Conservation (phyloP, 1,140 invertebrate species). For the Contarinia nasturtii region DNA sequence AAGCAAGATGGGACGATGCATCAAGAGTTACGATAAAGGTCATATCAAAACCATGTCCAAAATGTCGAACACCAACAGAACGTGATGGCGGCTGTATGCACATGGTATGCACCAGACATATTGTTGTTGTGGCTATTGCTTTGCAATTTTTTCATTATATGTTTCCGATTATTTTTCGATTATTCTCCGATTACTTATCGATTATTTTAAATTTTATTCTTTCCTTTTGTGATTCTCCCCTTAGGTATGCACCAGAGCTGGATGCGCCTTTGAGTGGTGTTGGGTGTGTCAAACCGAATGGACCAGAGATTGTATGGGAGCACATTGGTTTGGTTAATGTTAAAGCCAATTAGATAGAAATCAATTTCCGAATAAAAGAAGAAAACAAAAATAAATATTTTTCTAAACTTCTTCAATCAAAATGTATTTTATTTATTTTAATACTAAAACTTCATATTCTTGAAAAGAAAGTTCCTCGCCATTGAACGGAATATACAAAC, state of each 20-base stretch:
- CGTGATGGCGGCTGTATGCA: constrained; percentile 79
- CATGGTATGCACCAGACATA: constrained; percentile 46
- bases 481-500: constrained; percentile 34
- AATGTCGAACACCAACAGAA: constrained; percentile 72
- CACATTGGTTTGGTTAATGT: constrained; percentile 67
- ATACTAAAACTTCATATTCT: constrained; percentile 36
- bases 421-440: constrained; percentile 11
- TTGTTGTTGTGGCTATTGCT: too few relatives aligned
- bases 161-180: too few relatives aligned
- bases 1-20: constrained; percentile 61
- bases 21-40: constrained; percentile 55
- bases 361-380: neutral
- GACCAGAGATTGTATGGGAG: constrained; percentile 70
- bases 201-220: too few relatives aligned
- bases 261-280: constrained; percentile 70
- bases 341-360: neutral
- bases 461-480: constrained; percentile 30
- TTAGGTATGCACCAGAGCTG: constrained; percentile 37
- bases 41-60: constrained; percentile 72
- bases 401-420: too few relatives aligned
- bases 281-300: constrained; percentile 74
- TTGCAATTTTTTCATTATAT: too few relatives aligned
- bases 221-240: too few relatives aligned
- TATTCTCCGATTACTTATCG: too few relatives aligned
- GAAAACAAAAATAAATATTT: too few relatives aligned